Conservation (phyloP, 2,113 vertebrate species). For the Pangasianodon gigas region DNA sequence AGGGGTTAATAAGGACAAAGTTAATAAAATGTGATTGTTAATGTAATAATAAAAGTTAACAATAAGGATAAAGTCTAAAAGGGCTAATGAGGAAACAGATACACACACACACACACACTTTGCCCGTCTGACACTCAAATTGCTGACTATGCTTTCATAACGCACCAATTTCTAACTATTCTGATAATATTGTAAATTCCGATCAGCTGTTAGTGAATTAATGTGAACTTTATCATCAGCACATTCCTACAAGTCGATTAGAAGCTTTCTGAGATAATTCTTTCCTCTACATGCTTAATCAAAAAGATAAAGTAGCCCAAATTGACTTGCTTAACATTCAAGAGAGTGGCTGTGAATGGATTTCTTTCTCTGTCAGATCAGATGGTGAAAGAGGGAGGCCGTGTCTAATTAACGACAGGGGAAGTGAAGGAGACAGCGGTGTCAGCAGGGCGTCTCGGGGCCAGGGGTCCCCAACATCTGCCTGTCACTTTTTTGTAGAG, state of each 20-base stretch:
- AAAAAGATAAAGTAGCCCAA: not conserved
- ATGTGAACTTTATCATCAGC: not conserved
- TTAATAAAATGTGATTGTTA: not conserved
- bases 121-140: not conserved
- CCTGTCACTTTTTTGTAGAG: slow-evolving; percentile 58
- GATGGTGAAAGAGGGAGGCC: slow-evolving; percentile 18
- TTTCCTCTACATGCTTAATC: not conserved
- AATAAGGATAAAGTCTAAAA: not conserved
- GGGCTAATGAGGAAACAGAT: not conserved
- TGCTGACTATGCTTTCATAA: not conserved
- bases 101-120: not conserved
- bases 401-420: slow-evolving; percentile 61
- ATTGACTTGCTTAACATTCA: not conserved
- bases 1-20: not conserved
- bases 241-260: not conserved
- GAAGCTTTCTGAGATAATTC: not conserved
- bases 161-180: not conserved
- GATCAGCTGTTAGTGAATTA: not conserved
- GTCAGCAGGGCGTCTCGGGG: slow-evolving; percentile 54
- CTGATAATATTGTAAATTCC: not conserved
- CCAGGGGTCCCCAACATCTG: slow-evolving; percentile 58
- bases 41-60: slow-evolving; percentile 14
- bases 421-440: slow-evolving; percentile 54
- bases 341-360: not conserved
- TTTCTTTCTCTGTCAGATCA: not conserved